Evolutionary conservation across 2,888 invertebrate genomes (phyloP).

Genomic region (Phymatocera aterrima): DNA sequence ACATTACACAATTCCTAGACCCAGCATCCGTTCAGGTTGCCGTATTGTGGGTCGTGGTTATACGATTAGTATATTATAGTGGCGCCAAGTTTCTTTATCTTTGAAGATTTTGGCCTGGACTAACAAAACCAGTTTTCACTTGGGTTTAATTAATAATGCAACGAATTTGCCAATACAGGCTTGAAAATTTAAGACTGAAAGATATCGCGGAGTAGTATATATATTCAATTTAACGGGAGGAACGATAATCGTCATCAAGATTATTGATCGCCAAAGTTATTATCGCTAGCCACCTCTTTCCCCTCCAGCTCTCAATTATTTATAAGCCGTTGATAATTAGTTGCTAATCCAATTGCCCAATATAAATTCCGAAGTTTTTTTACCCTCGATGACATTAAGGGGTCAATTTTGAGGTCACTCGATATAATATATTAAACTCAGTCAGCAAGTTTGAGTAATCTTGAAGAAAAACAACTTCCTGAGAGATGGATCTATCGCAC

Average conservation of each 20-base stretch:
- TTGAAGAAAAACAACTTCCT: not conserved
- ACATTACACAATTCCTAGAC: conserved; percentile 43
- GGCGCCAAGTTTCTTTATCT: conserved; percentile 32
- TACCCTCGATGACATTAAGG: too few species aligned
- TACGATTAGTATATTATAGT: too few species aligned
- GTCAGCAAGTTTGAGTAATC: too few species aligned
- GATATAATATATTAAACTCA: too few species aligned
- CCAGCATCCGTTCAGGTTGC: conserved; percentile 16
- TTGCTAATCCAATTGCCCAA: not conserved
- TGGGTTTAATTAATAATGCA: conserved; percentile 6
- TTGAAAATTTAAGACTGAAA: not conserved
- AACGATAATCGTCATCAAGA: too few species aligned
- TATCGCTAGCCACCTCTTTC: too few species aligned
- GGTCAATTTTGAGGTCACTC: too few species aligned
- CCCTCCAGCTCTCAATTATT: too few species aligned
- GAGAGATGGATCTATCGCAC: too few species aligned
- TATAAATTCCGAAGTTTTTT: too few species aligned
- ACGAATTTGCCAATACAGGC: not conserved
- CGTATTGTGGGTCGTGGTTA: conserved; percentile 35
- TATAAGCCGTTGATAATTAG: conserved; percentile 20
- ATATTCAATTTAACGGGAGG: not conserved
- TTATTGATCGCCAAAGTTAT: too few species aligned
- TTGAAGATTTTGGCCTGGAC: not conserved
- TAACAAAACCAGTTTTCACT: conserved; percentile 27
- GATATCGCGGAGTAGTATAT: too few species aligned